These are phyloP conservation scores for Chiroxiphia lanceolata DNA, from an alignment of 2,797 vertebrate species.

Conservation along the genomic window DNA sequence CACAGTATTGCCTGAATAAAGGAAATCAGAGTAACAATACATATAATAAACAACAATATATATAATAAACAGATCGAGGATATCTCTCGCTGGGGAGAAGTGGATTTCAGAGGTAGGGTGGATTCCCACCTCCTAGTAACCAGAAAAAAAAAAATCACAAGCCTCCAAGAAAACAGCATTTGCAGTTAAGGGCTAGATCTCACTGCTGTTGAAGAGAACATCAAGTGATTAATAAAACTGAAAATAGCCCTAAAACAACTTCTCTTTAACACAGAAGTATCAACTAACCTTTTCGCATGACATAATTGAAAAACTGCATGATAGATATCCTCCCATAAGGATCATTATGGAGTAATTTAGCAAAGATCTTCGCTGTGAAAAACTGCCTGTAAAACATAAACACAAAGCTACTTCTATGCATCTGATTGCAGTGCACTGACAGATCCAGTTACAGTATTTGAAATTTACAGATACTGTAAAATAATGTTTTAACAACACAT, in stretches of 20 bases:
- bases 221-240: background rate
- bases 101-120: background rate
- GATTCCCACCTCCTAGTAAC: background rate
- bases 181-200: background rate
- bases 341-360: slow-evolving; percentile 92
- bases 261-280: background rate
- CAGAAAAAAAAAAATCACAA: background rate
- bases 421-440: background rate
- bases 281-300: slow-evolving; percentile 95
- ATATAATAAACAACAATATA: background rate
- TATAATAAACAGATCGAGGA: background rate
- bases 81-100: background rate
- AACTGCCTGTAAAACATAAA: slow-evolving; percentile 84
- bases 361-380: slow-evolving; percentile 93
- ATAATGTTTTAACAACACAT: background rate
- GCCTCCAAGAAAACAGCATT: background rate
- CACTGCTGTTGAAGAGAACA: background rate
- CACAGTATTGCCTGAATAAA: background rate
- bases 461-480: background rate
- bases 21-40: background rate
- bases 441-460: background rate
- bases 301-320: slow-evolving; percentile 99
- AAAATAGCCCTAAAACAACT: background rate
- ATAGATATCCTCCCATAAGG: slow-evolving; percentile 96
- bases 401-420: background rate